These are phyloP conservation scores for Nomada hirtipes DNA, from an alignment of 2,888 invertebrate genomes.

Conservation along the genomic window DNA sequence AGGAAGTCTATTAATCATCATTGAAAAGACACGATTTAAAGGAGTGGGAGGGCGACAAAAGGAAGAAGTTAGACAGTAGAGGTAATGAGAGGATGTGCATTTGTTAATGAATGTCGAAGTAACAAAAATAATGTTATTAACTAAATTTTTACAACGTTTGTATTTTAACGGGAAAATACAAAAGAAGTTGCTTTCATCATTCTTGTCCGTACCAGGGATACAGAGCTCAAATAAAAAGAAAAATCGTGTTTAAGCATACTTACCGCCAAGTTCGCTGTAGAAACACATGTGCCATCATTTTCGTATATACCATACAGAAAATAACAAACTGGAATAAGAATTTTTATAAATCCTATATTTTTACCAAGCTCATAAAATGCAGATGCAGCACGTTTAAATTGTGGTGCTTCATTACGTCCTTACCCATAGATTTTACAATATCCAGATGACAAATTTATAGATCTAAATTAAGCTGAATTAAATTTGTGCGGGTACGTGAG, in stretches of 20 bases:
- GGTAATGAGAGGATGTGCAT: constrained; percentile 50
- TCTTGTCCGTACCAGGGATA: constrained; percentile 53
- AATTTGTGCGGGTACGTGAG: constrained; percentile 40
- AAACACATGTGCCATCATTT: constrained; percentile 79
- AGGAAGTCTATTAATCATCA: constrained; percentile 45
- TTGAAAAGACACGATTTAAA: constrained; percentile 36
- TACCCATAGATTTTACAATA: constrained; percentile 57
- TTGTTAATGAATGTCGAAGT: constrained; percentile 54
- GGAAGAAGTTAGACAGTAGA: constrained; percentile 29
- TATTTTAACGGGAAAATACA: constrained; percentile 45
- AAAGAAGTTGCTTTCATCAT: constrained; percentile 40
- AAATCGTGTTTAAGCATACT: constrained; percentile 59
- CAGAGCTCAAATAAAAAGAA: constrained; percentile 64
- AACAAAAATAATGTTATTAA: constrained; percentile 53
- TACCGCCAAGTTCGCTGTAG: constrained; percentile 67
- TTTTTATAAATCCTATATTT: constrained; percentile 79
- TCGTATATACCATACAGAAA: constrained; percentile 71
- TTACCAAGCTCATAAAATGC: constrained; percentile 61
- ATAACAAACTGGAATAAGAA: constrained; percentile 70
- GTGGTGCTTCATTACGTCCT: constrained; percentile 60
- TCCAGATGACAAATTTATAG: constrained; percentile 55
- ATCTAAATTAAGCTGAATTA: constrained; percentile 56
- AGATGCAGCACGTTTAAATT: constrained; percentile 53
- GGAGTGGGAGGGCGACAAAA: background rate
- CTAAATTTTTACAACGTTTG: constrained; percentile 50